Evolutionary conservation across 2,888 invertebrate species (phyloP).

Genomic region (Acleris cristana): DNA sequence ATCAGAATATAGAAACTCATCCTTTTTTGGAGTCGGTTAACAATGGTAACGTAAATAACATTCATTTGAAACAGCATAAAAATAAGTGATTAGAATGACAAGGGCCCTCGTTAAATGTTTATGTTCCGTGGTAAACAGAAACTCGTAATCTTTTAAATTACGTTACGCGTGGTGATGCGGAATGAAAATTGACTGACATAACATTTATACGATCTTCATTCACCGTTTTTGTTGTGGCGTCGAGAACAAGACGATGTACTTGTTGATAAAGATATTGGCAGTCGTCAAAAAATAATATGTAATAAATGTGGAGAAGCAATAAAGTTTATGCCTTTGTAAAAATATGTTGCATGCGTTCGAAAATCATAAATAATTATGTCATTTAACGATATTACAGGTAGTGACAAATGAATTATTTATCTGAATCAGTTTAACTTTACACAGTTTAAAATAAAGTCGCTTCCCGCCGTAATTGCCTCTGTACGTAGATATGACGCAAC

Average conservation of each 20-base stretch:
- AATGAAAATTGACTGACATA: slow-evolving; percentile 14
- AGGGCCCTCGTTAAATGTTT: slow-evolving; percentile 14
- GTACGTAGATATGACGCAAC: too few species aligned
- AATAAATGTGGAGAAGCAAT: too few species aligned
- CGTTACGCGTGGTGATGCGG: slow-evolving; percentile 6
- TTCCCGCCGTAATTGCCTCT: too few species aligned
- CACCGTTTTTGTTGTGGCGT: neutral
- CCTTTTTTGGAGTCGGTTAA: neutral
- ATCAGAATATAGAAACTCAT: too few species aligned
- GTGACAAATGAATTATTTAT: too few species aligned
- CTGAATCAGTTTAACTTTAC: too few species aligned
- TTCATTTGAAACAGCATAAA: slow-evolving; percentile 10
- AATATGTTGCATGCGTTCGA: too few species aligned
- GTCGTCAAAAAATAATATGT: too few species aligned
- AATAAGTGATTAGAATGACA: slow-evolving; percentile 21
- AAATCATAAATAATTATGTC: too few species aligned
- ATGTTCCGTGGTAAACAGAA: slow-evolving; percentile 14
- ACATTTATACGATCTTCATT: slow-evolving; percentile 17
- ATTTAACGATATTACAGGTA: too few species aligned
- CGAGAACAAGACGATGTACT: neutral
- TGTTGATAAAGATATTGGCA: neutral
- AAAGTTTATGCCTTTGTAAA: too few species aligned
- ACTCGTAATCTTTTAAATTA: slow-evolving; percentile 10
- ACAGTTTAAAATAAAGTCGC: too few species aligned
- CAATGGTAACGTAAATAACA: neutral